Conservation (phyloP, 2,113 vertebrate genomes). For the Oreochromis aureus region DNA sequence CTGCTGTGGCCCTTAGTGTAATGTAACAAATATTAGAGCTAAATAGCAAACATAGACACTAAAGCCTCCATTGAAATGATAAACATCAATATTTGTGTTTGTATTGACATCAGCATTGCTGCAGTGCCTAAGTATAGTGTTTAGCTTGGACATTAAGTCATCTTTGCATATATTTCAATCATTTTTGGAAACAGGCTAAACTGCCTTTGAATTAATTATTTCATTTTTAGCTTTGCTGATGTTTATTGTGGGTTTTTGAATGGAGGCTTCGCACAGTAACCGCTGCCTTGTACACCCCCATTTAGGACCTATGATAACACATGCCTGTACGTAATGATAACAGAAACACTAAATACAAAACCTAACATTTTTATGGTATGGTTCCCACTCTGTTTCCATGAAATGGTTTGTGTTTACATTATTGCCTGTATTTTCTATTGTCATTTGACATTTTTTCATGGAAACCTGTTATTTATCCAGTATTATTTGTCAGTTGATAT, state of each 20-base stretch:
- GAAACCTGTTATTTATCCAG: neutral
- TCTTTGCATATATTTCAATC: neutral
- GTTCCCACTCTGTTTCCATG: accelerated
- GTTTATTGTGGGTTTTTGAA: neutral
- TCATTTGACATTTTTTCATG: neutral
- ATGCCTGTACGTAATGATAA: neutral
- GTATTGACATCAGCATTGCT: neutral
- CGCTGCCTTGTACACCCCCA: neutral
- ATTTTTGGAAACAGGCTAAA: neutral
- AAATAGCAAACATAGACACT: neutral
- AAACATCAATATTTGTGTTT: neutral
- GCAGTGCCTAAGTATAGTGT: neutral
- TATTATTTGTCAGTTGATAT: neutral
- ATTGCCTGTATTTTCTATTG: neutral
- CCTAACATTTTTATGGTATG: neutral
- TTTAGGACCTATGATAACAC: neutral
- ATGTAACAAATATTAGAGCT: neutral
- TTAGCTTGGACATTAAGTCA: neutral
- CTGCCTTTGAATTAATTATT: neutral
- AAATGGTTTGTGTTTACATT: neutral
- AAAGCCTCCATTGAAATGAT: neutral
- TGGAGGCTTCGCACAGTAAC: neutral
- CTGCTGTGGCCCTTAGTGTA: neutral
- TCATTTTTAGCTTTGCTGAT: accelerated
- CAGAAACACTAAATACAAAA: neutral